Conservation (phyloP, 1,140 invertebrate genomes). For the Neotoxoptera formosana region DNA sequence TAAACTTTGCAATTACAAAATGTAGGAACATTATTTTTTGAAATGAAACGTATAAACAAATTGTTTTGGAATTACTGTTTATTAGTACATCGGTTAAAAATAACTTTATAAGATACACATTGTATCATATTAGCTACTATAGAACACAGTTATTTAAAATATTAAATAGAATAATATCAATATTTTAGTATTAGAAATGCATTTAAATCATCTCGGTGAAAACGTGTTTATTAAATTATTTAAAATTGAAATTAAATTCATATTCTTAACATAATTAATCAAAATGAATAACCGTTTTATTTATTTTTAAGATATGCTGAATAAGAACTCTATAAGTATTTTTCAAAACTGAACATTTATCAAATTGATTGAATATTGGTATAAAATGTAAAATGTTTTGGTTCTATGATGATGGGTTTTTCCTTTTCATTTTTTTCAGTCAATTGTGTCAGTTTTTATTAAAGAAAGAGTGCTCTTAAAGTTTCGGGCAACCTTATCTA, state of each 20-base stretch:
- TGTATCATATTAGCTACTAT: too few relatives aligned
- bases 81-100: neutral
- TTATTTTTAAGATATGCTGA: neutral
- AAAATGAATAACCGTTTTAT: neutral
- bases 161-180: too few relatives aligned
- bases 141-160: too few relatives aligned
- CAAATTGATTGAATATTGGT: neutral
- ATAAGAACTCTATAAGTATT: neutral
- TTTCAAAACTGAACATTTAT: neutral
- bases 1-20: too few relatives aligned
- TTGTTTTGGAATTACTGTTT: neutral
- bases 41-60: too few relatives aligned
- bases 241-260: neutral
- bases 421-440: neutral
- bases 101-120: neutral
- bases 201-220: too few relatives aligned
- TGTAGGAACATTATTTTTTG: too few relatives aligned
- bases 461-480: neutral
- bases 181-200: too few relatives aligned
- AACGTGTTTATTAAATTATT: too few relatives aligned
- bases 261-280: neutral
- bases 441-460: neutral
- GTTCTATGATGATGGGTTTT: neutral
- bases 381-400: neutral
- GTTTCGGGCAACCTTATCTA: neutral